A percentile compares a stretch with the other conserved stretches of the same genome.
These are phyloP conservation scores for Hirundichthys speculiger DNA, from an alignment of 2,113 vertebrate species.

Conservation along the genomic window DNA sequence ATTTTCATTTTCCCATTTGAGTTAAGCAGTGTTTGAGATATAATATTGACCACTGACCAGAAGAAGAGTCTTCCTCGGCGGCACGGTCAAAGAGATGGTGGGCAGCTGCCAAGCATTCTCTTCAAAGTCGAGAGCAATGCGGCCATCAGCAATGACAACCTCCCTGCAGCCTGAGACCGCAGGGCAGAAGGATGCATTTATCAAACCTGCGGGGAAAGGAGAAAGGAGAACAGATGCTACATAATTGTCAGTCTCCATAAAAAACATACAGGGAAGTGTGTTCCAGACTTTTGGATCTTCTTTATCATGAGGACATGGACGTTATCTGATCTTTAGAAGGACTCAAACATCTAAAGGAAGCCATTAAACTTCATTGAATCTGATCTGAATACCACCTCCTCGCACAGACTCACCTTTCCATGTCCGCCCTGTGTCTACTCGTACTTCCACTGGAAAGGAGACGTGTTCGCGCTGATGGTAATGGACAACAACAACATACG, in stretches of 20 bases:
- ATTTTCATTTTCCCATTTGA: too few species aligned
- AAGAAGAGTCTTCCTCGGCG: constrained; percentile 81
- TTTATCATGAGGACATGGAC: constrained; percentile 21
- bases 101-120: constrained; percentile 76
- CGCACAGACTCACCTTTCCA: constrained; percentile 84
- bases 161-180: constrained; percentile 86
- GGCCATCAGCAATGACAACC: constrained; percentile 81
- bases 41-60: constrained; percentile 79
- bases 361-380: constrained; percentile 3
- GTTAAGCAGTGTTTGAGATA: not conserved
- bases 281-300: constrained; percentile 38
- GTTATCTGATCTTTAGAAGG: constrained; percentile 39
- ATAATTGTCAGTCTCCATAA: not conserved
- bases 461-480: constrained; percentile 85
- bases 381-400: constrained; percentile 1
- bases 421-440: constrained; percentile 71
- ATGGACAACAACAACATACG: constrained; percentile 85
- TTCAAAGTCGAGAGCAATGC: constrained; percentile 82
- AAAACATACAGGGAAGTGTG: constrained; percentile 19
- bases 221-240: not conserved
- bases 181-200: constrained; percentile 90
- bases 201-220: constrained; percentile 75
- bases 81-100: constrained; percentile 83
- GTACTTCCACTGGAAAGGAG: constrained; percentile 82
- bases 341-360: constrained; percentile 7